phyloP scores from a whole-genome alignment of 2,888 invertebrate species.

The Platypus cylindrus region DNA sequence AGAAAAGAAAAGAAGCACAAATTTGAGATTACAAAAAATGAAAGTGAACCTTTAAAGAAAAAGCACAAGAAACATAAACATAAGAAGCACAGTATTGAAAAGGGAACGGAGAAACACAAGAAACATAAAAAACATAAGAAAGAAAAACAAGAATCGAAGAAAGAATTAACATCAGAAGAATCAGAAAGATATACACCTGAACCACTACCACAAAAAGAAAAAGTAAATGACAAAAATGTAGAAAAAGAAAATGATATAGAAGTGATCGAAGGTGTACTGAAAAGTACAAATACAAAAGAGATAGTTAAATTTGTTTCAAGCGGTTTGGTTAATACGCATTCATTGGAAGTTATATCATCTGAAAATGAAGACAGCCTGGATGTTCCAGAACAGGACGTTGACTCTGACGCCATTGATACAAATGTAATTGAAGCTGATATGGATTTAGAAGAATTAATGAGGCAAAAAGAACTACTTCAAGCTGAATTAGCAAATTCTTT shows the following conservation, averaged over 20 bases:
- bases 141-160: conserved; percentile 36
- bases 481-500: conserved; percentile 66
- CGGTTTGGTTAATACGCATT: conserved; percentile 29
- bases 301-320: conserved; percentile 39
- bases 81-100: conserved; percentile 38
- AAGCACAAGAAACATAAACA: conserved; percentile 55
- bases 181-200: conserved; percentile 34
- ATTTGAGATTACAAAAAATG: no score
- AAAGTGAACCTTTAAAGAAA: conserved; percentile 34
- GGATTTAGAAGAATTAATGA: conserved; percentile 80
- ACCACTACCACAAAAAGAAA: conserved; percentile 20
- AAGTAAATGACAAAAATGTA: conserved; percentile 13
- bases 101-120: conserved; percentile 40
- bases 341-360: conserved; percentile 54
- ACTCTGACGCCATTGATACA: conserved; percentile 56
- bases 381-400: conserved; percentile 48
- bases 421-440: conserved; percentile 72
- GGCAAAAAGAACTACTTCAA: conserved; percentile 73
- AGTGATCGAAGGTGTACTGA: conserved; percentile 16
- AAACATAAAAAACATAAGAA: conserved; percentile 56
- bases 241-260: conserved; percentile 3
- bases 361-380: conserved; percentile 48
- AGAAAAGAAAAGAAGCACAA: conserved; percentile 6
- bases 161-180: conserved; percentile 14
- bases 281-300: conserved; percentile 36